Evolutionary conservation across 2,113 vertebrate species (phyloP).

Genomic region (Psilopsiagon aurifrons): DNA sequence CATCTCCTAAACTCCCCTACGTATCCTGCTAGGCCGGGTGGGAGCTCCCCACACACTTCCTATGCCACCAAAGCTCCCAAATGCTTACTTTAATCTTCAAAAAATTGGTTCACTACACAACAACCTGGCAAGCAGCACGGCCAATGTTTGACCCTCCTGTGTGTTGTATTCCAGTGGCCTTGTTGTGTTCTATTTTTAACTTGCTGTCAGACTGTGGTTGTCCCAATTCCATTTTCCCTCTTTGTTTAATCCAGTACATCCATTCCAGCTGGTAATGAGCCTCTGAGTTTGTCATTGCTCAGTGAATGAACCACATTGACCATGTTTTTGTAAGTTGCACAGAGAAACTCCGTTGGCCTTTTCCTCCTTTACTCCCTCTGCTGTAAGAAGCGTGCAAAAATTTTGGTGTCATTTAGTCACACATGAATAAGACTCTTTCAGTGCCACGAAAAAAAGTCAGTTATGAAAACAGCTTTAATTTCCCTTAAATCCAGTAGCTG

Average conservation of each 20-base stretch:
- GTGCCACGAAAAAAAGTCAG: background rate
- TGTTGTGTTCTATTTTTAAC: background rate
- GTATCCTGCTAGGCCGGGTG: background rate
- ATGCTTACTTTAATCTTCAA: background rate
- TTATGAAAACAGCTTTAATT: background rate
- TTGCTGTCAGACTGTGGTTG: background rate
- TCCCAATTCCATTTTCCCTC: background rate
- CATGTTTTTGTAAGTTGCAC: background rate
- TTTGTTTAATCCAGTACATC: background rate
- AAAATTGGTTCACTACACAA: background rate
- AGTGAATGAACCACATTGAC: constrained; percentile 27
- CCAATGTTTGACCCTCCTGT: background rate
- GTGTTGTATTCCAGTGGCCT: background rate
- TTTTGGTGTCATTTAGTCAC: constrained; percentile 26
- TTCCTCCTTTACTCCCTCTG: constrained; percentile 33
- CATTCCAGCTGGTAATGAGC: background rate
- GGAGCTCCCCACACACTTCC: background rate
- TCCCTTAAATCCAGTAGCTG: background rate
- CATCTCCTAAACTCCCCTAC: background rate
- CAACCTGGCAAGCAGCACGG: background rate
- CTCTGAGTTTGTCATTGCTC: background rate
- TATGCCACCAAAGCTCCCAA: background rate
- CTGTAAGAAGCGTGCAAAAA: constrained; percentile 37
- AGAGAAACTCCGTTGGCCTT: constrained; percentile 36
- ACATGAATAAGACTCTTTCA: constrained; percentile 52